Evolutionary conservation across 2,888 invertebrate genomes (phyloP).

Genomic region (Calliopum simillimum): DNA sequence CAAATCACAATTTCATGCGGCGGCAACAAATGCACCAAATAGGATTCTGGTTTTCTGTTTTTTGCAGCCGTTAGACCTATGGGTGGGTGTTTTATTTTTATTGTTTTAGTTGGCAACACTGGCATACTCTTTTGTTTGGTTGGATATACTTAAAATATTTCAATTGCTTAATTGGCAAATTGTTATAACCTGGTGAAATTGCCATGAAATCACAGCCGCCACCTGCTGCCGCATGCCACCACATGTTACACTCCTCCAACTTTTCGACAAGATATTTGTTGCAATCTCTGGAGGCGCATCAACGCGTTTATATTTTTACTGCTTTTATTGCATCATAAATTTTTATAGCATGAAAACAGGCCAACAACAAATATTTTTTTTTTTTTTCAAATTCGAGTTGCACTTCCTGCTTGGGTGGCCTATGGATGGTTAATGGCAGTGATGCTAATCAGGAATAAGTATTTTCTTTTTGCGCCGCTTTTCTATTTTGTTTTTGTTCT

Average conservation of each 20-base stretch:
- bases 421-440: background rate
- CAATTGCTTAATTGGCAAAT: constrained; percentile 64
- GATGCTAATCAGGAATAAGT: background rate
- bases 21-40: no score
- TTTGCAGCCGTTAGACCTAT: no score
- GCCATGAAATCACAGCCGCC: constrained; percentile 54
- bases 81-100: no score
- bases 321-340: constrained; percentile 49
- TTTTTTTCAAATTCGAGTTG: constrained; percentile 47
- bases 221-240: constrained; percentile 14
- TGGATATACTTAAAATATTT: constrained; percentile 49
- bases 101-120: no score
- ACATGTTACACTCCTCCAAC: constrained; percentile 9
- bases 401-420: constrained; percentile 56
- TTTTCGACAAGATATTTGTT: background rate
- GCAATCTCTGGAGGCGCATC: background rate
- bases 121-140: no score
- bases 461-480: background rate
- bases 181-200: constrained; percentile 52
- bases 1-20: no score
- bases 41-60: no score
- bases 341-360: constrained; percentile 51
- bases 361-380: constrained; percentile 34
- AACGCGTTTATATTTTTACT: constrained; percentile 5
- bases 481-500: constrained; percentile 4